Evolutionary conservation across 2,888 invertebrate species (phyloP), one percentile per base, ranked within the genome.

Genomic region (Aleiodes testaceus): DNA sequence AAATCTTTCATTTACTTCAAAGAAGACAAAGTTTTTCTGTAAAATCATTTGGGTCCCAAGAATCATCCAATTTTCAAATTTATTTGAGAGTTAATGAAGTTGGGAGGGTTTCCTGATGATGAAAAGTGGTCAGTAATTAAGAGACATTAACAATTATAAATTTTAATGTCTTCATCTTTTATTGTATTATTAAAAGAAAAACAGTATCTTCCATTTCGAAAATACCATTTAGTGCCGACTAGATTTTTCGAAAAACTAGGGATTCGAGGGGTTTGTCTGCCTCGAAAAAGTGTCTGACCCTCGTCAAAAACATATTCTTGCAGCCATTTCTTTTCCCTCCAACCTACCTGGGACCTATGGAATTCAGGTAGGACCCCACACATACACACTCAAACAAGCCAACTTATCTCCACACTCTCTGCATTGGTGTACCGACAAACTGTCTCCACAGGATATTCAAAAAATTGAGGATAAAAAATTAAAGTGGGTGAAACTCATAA

Each of bases 211-310:
- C 9, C 59, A 36, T 30, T 14, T n/a, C n/a, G 14, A 59, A 14
- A 20, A 16, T 36, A 16, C 36, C 16, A 42, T 59, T 59, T 49
- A 55, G 50, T 47, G 64, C 49, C 45, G 45, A 66, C 65, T 64
- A 11, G 68, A 66, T 49, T 55, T 42, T 53, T 50, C 47, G 45
- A 63, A 11, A 49, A 44, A 61, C 36, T 36, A 36, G 36, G 64
- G 72, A 67, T 49, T 68, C 69, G 55, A 22, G 70, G 44, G 66
- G 20, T 67, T 66, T 69, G 65, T 47, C 7, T 47, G 47, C n/a
- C 16, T 14, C 16, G 47, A 16, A 63, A 45, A 63, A 9, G 22
- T 63, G 81, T 83, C 82, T 72, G 79, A 83, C 83, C 83, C 82
- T 82, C 80, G 80, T 83, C 83, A 83, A 79, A 74, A 70, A 36